Base-by-base conservation (phyloP, 2,888 invertebrate species). In the Celastrina argiolus region DNA sequence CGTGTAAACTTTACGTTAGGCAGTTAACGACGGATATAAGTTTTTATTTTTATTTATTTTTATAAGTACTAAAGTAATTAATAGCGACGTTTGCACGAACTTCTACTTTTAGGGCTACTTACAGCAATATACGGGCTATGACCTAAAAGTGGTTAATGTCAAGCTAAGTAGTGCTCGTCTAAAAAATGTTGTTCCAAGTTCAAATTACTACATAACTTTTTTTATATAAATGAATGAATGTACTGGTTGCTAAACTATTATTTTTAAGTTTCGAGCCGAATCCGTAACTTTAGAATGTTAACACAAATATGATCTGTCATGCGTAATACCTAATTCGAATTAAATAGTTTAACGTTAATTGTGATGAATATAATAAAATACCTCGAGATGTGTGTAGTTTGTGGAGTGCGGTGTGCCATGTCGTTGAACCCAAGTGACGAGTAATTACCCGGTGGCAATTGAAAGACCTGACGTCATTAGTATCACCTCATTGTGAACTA, bases 341-440 rank as follows among this genome's bases (percentile, higher is more conserved):
- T 5, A 5, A 51, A 5, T 2, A 36, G 8, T 51, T 51, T 51
- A 4, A 18, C 5, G 12, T 5, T 4, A 12, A 51, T 51, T 12
- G 22, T 26, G 51, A 51, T 51, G 12, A 22, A 51, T 22, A 51
- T 14, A 26, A 22, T 14, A 51, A 51, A 51, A 36, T 36, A 36
- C 10, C 14, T 22, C 22, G 22, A 12, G 51, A 51, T 22, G 16
- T 51, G 51, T 51, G 51, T 22, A 51, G 51, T 51, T 51, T 51
- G 22, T 51, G 36, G 36, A 2, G 22, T 51, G 51, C 22, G 12
- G 51, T 22, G 10, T 22, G 22, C 51, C 12, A 51, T 5, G 51
- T 51, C 51, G 51, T 51, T 51, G 51, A 51, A 51, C 22, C 51
- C 51, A 26, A 26, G 51, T 51, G 51, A 51, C 51, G 51, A 51